Conservation (phyloP, 2,888 invertebrate species). For the Nomada fabriciana region DNA sequence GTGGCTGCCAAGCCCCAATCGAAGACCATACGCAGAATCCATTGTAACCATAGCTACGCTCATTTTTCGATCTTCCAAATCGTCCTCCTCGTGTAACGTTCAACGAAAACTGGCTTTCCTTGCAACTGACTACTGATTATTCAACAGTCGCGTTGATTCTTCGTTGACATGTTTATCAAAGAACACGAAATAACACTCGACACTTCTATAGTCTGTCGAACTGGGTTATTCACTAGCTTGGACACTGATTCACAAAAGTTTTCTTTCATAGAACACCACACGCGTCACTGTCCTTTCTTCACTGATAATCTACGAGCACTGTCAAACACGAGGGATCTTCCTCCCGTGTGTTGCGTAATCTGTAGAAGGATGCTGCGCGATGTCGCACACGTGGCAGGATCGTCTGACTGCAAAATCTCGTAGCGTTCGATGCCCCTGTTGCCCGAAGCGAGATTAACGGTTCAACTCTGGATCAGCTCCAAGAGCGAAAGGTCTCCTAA, state of each 20-base stretch:
- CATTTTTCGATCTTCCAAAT: constrained; percentile 67
- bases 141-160: constrained; percentile 9
- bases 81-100: neutral
- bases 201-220: constrained; percentile 28
- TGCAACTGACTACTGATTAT: neutral
- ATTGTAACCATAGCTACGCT: constrained; percentile 80
- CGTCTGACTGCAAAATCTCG: constrained; percentile 2
- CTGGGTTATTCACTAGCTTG: constrained; percentile 10
- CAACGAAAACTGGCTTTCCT: neutral
- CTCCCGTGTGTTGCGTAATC: constrained; percentile 19
- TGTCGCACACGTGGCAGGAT: constrained; percentile 32
- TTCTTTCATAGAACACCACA: neutral
- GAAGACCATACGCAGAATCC: constrained; percentile 79
- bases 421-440: constrained; percentile 18
- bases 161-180: constrained; percentile 37
- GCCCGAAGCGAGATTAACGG: constrained; percentile 49
- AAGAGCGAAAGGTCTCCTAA: constrained; percentile 54
- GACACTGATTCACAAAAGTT: constrained; percentile 28
- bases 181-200: constrained; percentile 42
- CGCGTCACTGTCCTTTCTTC: constrained; percentile 48
- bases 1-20: constrained; percentile 71
- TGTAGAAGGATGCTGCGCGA: neutral
- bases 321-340: neutral
- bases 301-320: constrained; percentile 22
- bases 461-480: constrained; percentile 58